A percentile compares a stretch with the other conserved stretches of the same genome.
Evolutionary conservation across 2,113 vertebrate species (phyloP).

Genomic region (Rhipidura dahli): DNA sequence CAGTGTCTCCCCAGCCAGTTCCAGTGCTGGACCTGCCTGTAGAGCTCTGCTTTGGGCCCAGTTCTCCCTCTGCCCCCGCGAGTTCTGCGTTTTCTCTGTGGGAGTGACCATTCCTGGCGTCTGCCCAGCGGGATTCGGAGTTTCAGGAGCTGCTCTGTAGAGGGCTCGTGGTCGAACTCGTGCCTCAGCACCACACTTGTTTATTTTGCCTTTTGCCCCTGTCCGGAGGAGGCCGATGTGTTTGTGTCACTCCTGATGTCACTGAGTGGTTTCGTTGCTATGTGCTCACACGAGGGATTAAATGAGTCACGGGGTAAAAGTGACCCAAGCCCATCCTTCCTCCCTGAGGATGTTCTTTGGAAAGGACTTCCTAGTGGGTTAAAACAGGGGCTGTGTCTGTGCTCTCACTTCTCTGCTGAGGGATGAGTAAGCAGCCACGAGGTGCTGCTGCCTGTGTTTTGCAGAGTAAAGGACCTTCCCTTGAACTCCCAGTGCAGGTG

Average conservation of each 20-base stretch:
- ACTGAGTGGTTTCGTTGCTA: neutral
- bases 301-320: neutral
- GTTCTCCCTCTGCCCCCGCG: neutral
- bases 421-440: neutral
- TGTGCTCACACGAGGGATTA: neutral
- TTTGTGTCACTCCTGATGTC: neutral
- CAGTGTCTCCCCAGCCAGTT: neutral
- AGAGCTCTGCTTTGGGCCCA: neutral
- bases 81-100: neutral
- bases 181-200: neutral
- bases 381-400: neutral
- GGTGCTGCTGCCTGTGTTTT: neutral
- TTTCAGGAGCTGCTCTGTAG: neutral
- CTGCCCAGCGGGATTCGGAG: rapidly evolving
- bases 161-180: neutral
- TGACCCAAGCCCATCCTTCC: neutral
- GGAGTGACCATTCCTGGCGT: rapidly evolving
- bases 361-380: neutral
- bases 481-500: neutral
- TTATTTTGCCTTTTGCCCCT: neutral
- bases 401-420: neutral
- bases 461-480: neutral
- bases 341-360: neutral
- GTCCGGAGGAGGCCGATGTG: neutral
- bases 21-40: neutral